phyloP scores from a whole-genome alignment of 2,888 invertebrate genomes.

The Scaeva pyrastri region DNA sequence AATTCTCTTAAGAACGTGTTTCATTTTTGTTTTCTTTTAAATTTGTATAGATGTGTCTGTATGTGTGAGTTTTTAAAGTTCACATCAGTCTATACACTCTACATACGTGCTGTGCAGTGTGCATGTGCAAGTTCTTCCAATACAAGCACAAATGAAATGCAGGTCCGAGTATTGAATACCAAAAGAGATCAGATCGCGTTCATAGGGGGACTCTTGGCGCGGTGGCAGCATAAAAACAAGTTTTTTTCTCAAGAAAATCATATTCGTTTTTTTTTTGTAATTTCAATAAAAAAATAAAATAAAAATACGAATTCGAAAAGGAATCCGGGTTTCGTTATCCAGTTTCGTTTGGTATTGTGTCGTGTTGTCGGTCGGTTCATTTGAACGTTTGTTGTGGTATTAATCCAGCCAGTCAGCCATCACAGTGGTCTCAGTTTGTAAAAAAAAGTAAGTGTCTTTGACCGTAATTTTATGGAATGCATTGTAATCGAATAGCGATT shows the following conservation, averaged over 20 bases:
- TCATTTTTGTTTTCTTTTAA: constrained; percentile 14
- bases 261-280: background rate
- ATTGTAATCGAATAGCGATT: constrained; percentile 3
- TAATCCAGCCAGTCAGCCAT: constrained; percentile 7
- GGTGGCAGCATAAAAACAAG: constrained; percentile 50
- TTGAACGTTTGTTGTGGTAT: constrained; percentile 21
- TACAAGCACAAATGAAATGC: constrained; percentile 23
- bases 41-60: background rate
- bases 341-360: constrained; percentile 32
- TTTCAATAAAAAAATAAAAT: constrained; percentile 21
- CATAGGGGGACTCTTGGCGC: background rate
- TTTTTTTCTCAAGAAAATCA: constrained; percentile 41
- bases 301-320: constrained; percentile 54
- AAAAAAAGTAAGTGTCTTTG: constrained; percentile 38
- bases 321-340: constrained; percentile 64
- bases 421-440: constrained; percentile 8
- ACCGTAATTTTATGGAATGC: constrained; percentile 50
- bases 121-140: constrained; percentile 20
- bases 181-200: constrained; percentile 51
- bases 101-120: too few relatives aligned
- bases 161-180: constrained; percentile 58
- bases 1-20: constrained; percentile 60
- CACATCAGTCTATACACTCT: background rate
- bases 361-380: constrained; percentile 17
- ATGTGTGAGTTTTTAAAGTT: constrained; percentile 25